Evolutionary conservation across 2,113 vertebrate genomes (phyloP).

Genomic region (Neogobius melanostomus): DNA sequence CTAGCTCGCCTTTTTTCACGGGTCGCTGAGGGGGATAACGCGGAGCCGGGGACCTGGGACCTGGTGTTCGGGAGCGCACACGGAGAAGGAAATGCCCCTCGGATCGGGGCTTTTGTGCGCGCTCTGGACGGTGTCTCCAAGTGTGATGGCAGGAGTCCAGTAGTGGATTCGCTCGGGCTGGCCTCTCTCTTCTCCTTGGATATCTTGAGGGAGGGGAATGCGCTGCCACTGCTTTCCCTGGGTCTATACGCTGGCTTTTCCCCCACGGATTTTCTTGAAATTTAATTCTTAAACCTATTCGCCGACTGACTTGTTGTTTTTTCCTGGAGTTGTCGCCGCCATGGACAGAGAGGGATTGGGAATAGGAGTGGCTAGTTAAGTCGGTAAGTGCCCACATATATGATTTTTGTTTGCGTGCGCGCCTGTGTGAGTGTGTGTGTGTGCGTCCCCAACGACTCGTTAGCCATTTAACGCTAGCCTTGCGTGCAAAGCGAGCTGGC

Average conservation of each 20-base stretch:
- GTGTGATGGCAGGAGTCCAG: conserved; percentile 81
- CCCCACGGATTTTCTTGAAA: conserved; percentile 12
- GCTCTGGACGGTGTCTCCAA: conserved; percentile 67
- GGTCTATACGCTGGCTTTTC: conserved; percentile 41
- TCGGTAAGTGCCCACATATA: conserved; percentile 60
- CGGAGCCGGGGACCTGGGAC: no score
- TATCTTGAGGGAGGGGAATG: conserved; percentile 66
- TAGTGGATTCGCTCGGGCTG: conserved; percentile 71
- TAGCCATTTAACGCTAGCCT: conserved; percentile 54
- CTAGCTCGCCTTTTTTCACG: conserved; percentile 21
- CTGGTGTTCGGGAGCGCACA: conserved; percentile 13
- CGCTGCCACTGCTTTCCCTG: conserved; percentile 55
- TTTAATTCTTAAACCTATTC: conserved; percentile 12
- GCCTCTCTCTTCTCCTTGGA: conserved; percentile 76
- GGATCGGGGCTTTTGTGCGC: conserved; percentile 56
- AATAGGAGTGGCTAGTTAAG: conserved; percentile 67
- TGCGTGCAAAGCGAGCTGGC: conserved; percentile 45
- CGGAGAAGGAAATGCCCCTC: conserved; percentile 52
- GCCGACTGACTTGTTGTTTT: conserved; percentile 36
- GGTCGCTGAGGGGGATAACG: no score
- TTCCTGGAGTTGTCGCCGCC: conserved; percentile 52
- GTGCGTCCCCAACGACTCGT: conserved; percentile 33
- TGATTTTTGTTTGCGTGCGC: conserved; percentile 38
- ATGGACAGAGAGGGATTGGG: conserved; percentile 60
- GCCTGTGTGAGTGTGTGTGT: no score